Conservation (phyloP, 2,113 vertebrate species). For the Sturnira hondurensis region DNA sequence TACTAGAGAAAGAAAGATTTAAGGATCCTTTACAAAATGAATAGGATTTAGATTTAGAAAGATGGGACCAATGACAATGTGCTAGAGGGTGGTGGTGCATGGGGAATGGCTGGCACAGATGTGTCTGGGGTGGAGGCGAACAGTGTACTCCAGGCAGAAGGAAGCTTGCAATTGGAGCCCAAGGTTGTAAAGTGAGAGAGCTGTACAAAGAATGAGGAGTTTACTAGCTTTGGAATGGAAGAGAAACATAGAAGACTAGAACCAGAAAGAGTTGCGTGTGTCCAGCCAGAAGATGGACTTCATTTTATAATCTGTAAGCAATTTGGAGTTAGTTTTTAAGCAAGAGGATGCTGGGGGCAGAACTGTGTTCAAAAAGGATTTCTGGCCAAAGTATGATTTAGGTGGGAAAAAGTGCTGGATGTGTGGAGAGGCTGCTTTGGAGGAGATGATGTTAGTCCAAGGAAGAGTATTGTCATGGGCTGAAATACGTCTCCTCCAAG, state of each 20-base stretch:
- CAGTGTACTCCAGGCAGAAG: neutral
- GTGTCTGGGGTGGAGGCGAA: fast-evolving
- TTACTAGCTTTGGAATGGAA: neutral
- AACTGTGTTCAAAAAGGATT: neutral
- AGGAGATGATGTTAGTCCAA: neutral
- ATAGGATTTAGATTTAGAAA: neutral
- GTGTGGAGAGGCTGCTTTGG: neutral
- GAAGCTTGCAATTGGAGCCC: neutral
- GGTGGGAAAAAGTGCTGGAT: neutral
- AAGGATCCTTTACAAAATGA: neutral
- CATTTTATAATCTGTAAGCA: neutral
- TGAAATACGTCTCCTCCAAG: neutral
- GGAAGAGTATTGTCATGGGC: neutral
- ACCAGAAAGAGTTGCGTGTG: neutral
- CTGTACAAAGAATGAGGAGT: neutral
- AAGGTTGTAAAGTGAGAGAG: neutral
- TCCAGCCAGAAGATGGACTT: neutral
- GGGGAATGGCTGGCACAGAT: neutral
- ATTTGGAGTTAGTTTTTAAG: neutral
- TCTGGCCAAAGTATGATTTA: neutral
- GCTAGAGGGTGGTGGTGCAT: neutral
- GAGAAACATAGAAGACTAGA: neutral
- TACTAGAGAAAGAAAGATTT: neutral
- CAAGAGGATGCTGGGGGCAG: neutral
- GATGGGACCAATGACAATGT: neutral